These are phyloP conservation scores for Notothenia coriiceps DNA, from an alignment of 2,113 vertebrate genomes.

Conservation along the genomic window DNA sequence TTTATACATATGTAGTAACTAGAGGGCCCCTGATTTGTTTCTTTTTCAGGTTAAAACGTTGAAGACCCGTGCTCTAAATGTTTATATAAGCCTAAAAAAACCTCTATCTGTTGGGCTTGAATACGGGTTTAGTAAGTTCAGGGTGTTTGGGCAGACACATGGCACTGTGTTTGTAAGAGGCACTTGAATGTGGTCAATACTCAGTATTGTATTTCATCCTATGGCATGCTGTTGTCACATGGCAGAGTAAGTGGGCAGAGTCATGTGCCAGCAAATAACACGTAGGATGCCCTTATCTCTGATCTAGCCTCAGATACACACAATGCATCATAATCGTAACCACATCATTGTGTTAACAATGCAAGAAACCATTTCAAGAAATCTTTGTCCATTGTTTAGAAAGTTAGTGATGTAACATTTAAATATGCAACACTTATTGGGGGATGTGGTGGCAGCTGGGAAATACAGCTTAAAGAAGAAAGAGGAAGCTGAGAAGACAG, in stretches of 20 bases:
- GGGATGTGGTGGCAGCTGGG: not conserved
- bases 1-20: too few species aligned
- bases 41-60: too few species aligned
- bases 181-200: conserved; percentile 10
- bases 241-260: conserved; percentile 43
- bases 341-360: conserved; percentile 34
- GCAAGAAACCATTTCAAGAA: not conserved
- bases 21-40: too few species aligned
- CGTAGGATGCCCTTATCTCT: conserved; percentile 37
- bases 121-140: not conserved
- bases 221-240: conserved; percentile 43
- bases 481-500: conserved; percentile 4
- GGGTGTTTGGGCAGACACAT: not conserved
- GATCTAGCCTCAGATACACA: conserved; percentile 1
- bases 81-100: not conserved
- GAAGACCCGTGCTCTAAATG: too few species aligned
- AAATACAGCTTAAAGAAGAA: not conserved
- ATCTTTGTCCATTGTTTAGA: conserved; percentile 27
- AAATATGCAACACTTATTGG: not conserved
- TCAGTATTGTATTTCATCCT: conserved; percentile 29
- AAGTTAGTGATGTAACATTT: not conserved
- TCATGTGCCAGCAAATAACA: conserved; percentile 20
- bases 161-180: not conserved
- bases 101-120: not conserved
- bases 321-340: conserved; percentile 36